Base-by-base conservation (phyloP, 2,888 invertebrate species). In the Lycophotia porphyrea region DNA sequence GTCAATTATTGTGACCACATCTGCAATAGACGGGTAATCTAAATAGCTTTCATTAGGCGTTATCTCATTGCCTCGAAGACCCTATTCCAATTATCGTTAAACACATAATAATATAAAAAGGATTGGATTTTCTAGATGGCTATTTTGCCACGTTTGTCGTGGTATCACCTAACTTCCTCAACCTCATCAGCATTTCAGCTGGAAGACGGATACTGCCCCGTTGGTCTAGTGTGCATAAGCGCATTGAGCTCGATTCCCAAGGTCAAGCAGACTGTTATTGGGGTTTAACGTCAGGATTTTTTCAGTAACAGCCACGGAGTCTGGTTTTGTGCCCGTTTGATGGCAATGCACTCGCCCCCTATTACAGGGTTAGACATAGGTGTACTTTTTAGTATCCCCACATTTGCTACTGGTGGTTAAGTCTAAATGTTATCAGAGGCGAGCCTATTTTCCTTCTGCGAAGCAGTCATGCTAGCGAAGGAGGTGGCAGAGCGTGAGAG, bases 1-100 rank as follows among this genome's bases (percentile, higher is more conserved):
- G 61, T 67, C 63, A 71, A 80, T 71, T 67, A 77, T 82, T 64
- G 77, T 64, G 67, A 67, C 34, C 78, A 71, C 70, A 71, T 82
- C 63, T 80, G 78, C 44, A 15, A 68, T 76, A 69, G 70, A 49
- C 36, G 63, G 52, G 70, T 64, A 76, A 71, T 82, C 67, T 82
- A 64, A 71, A 76, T 61, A 18, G 69, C 39, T 70, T 68, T 70
- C 60, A 80, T 71, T 71, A 71, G 13, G 24, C 63, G 18, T 58
- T 67, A 55, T 36, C 67, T 67, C 44, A 52, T 55, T 81, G 64
- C 66, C 27, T 63, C 24, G n/a, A 13, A 42, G 24, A 64, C 27
- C 27, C 49, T 11, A 68, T 77, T 71, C 11, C 27, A 71, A 82
- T 52, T 58, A 77, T 68, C 58, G 58, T 71, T 64, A 60, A 60